These are phyloP conservation scores for Pipistrellus pygmaeus DNA, from an alignment of 2,797 vertebrate species.

Conservation along the genomic window DNA sequence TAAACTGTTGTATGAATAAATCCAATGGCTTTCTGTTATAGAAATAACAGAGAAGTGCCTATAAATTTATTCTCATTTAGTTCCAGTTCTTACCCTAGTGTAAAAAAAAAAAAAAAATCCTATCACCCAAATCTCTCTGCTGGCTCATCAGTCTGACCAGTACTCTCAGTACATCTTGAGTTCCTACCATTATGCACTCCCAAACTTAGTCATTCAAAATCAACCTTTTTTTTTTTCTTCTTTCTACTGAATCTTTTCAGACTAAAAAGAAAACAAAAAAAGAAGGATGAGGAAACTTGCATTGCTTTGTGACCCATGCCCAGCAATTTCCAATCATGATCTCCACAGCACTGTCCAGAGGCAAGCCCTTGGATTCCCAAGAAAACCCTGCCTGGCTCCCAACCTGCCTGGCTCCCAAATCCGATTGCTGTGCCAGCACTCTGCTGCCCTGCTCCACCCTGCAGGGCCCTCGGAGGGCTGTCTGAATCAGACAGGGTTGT, in stretches of 20 bases:
- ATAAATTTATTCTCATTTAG: background rate
- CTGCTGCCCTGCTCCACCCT: background rate
- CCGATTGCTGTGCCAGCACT: background rate
- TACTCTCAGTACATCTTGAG: background rate
- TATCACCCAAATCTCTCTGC: background rate
- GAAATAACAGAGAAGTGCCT: background rate
- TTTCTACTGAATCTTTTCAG: background rate
- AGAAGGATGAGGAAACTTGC: background rate
- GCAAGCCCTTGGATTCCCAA: background rate
- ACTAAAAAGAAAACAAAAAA: background rate
- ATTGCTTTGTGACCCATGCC: background rate
- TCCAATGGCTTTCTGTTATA: background rate
- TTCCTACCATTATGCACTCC: background rate
- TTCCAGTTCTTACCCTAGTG: background rate
- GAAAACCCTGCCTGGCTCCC: background rate
- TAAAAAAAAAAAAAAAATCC: background rate
- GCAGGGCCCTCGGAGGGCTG: rapidly evolving
- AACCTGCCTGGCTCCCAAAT: background rate
- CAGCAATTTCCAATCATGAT: background rate
- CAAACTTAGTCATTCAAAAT: background rate
- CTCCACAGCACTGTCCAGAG: background rate
- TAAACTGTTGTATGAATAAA: background rate
- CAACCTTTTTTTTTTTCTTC: background rate
- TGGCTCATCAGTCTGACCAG: background rate
- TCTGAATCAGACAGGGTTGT: background rate